Percentiles rank a stretch among this genome's conserved stretches.
These are phyloP conservation scores for Anthopleura xanthogrammica DNA, from an alignment of 92 coral and sea anemone genomes.

Conservation along the genomic window DNA sequence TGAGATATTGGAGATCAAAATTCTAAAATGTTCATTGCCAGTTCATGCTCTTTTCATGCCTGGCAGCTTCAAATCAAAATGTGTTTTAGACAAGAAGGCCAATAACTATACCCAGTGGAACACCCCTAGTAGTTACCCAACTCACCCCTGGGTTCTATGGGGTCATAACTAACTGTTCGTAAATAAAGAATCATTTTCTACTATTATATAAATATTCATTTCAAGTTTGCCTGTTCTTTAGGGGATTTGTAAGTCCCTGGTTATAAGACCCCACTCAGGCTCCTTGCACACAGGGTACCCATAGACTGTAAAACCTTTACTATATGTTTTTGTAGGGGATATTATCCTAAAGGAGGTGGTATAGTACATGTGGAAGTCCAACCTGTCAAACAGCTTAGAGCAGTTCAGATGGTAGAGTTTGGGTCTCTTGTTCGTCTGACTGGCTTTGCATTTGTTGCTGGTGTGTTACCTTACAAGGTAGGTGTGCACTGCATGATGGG, in stretches of 20 bases:
- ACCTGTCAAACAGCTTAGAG: constrained; percentile 69
- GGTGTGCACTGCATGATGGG: constrained; percentile 10
- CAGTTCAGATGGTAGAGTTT: constrained; percentile 71
- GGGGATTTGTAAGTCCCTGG: too few species aligned
- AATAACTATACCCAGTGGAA: too few species aligned
- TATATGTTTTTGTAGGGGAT: constrained; percentile 56
- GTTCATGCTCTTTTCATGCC: too few species aligned
- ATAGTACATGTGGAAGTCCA: constrained; percentile 69
- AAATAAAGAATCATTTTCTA: too few species aligned
- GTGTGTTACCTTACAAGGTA: constrained; percentile 86
- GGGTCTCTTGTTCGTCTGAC: constrained; percentile 74
- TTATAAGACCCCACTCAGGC: background rate
- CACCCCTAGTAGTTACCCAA: too few species aligned
- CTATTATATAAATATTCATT: too few species aligned
- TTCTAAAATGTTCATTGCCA: too few species aligned
- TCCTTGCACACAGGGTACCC: background rate
- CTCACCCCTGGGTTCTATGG: too few species aligned
- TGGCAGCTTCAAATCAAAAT: too few species aligned
- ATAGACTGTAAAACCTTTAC: background rate
- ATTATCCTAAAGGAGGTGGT: constrained; percentile 96
- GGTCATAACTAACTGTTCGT: background rate
- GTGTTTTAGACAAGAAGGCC: too few species aligned
- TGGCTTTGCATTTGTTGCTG: constrained; percentile 92
- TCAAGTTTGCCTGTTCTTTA: too few species aligned
- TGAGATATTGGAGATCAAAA: too few species aligned